A percentile compares a stretch with the other conserved stretches of the same genome.
These are phyloP conservation scores for Diaphora mendica DNA, from an alignment of 2,888 invertebrate genomes.

Conservation along the genomic window DNA sequence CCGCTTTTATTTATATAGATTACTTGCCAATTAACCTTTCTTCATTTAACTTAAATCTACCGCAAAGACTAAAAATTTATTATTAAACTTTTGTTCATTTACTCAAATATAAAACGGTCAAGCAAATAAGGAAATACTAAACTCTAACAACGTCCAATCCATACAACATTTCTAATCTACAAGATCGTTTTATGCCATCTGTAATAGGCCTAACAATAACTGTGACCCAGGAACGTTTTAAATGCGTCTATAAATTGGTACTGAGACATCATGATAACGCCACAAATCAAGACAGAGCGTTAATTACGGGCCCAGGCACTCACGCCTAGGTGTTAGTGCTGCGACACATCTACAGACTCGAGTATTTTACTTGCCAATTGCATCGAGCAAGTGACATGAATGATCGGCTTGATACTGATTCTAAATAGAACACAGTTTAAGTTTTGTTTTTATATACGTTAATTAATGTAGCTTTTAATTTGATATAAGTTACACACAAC, in stretches of 20 bases:
- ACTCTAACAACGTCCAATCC: conserved; percentile 8
- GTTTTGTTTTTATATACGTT: background rate
- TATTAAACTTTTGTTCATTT: background rate
- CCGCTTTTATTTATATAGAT: no score
- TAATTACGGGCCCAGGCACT: conserved; percentile 65
- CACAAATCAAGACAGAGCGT: conserved; percentile 74
- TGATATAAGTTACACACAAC: background rate
- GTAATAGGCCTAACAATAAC: conserved; percentile 48
- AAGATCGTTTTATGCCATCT: conserved; percentile 41
- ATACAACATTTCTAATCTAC: conserved; percentile 18
- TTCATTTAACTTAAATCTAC: background rate
- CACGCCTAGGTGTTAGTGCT: conserved; percentile 41
- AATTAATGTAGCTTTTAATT: background rate
- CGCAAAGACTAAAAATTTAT: no score
- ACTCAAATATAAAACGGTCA: no score
- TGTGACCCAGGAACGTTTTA: conserved; percentile 55
- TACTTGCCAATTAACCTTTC: background rate
- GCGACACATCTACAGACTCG: conserved; percentile 27
- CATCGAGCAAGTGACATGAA: conserved; percentile 11
- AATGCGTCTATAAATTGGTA: conserved; percentile 68
- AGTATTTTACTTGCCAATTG: background rate
- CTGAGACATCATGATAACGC: conserved; percentile 70
- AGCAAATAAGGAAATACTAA: background rate
- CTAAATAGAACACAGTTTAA: conserved; percentile 5
- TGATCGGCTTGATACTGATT: conserved; percentile 7